These are phyloP conservation scores for Nasonia vitripennis DNA, from an alignment of 1,140 invertebrate species.

Conservation along the genomic window DNA sequence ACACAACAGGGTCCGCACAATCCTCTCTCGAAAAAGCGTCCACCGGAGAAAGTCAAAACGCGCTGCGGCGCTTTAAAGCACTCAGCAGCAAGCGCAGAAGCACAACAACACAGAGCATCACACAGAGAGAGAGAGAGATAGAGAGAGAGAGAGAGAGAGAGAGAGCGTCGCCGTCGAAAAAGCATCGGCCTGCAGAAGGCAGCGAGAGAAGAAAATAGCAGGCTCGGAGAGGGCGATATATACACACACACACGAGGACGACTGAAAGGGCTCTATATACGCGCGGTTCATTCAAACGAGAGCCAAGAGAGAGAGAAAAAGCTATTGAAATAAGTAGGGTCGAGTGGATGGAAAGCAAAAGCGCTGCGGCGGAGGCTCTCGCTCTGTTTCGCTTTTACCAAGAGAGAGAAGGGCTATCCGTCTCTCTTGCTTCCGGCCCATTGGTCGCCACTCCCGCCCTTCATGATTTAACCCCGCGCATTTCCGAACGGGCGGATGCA, in stretches of 20 bases:
- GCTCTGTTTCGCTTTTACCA: conserved; percentile 15
- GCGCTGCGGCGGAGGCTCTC: conserved; percentile 28
- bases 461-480: conserved; percentile 68
- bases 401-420: conserved; percentile 32
- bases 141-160: no score
- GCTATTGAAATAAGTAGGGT: conserved; percentile 73
- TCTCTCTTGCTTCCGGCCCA: conserved; percentile 65
- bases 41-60: neutral
- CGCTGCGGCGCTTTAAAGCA: neutral
- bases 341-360: conserved; percentile 61
- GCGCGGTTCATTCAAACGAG: conserved; percentile 70
- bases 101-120: neutral
- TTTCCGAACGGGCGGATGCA: conserved; percentile 62
- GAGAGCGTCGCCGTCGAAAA: neutral
- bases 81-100: neutral
- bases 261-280: conserved; percentile 55
- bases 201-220: conserved; percentile 29
- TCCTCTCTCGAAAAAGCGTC: neutral
- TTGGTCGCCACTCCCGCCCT: conserved; percentile 61
- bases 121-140: no score
- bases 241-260: neutral
- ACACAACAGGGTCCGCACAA: neutral
- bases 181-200: neutral
- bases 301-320: conserved; percentile 62
- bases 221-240: conserved; percentile 54